phyloP scores from a whole-genome alignment of 2,797 vertebrate species.

The Galaxias olidus region DNA sequence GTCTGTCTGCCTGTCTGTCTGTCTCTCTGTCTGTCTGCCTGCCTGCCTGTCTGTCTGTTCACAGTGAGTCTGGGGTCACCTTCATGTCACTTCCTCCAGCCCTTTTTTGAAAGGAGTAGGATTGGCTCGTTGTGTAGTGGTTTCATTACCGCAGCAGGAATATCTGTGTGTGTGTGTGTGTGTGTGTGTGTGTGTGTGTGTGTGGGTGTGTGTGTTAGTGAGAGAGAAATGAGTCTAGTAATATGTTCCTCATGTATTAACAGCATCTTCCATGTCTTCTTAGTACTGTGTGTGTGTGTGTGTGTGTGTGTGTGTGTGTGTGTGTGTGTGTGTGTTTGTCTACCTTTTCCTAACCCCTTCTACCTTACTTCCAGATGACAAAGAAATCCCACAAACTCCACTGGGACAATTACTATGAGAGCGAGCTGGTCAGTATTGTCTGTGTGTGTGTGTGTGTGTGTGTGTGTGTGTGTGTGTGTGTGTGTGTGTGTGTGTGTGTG shows the following conservation, averaged over 20 bases:
- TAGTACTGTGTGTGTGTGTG: constrained; percentile 23
- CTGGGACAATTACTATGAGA: constrained; percentile 97
- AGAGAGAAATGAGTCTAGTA: background rate
- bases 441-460: constrained; percentile 31
- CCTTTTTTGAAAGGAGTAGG: too few relatives aligned
- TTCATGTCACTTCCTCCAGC: too few relatives aligned
- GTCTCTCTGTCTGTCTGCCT: too few relatives aligned
- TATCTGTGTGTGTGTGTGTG: constrained; percentile 7
- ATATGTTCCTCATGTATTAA: constrained; percentile 15
- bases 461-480: background rate
- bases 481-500: too few relatives aligned
- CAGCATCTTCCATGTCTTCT: constrained; percentile 25
- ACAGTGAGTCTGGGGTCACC: too few relatives aligned
- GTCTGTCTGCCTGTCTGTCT: too few relatives aligned
- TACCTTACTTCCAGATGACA: constrained; percentile 93
- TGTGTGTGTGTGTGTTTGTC: constrained; percentile 25
- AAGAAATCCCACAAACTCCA: constrained; percentile 90
- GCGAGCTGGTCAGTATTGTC: constrained; percentile 91
- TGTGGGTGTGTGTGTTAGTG: background rate
- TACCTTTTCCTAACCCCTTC: constrained; percentile 68
- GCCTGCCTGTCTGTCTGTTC: background rate
- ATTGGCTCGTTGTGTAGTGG: constrained; percentile 13
- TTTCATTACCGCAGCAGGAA: constrained; percentile 11
- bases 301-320: constrained; percentile 31
- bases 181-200: constrained; percentile 17